Evolutionary conservation across 2,113 vertebrate species (phyloP).

Genomic region (Apaloderma vittatum): DNA sequence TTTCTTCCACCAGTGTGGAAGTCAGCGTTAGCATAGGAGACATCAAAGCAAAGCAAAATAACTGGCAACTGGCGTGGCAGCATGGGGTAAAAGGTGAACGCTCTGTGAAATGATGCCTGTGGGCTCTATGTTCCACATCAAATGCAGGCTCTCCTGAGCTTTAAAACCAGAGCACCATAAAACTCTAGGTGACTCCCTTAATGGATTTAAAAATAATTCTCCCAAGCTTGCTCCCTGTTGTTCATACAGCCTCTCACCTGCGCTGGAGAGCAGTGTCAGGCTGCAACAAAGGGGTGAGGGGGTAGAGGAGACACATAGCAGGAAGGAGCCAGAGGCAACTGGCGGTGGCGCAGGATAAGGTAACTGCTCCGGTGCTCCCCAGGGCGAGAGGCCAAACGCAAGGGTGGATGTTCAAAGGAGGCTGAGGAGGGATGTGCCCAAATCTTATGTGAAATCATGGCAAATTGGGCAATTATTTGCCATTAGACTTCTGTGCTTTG

Average conservation of each 20-base stretch:
- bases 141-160: neutral
- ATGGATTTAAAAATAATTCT: constrained; percentile 22
- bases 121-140: constrained; percentile 24
- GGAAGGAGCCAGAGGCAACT: neutral
- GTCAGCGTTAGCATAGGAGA: neutral
- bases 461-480: neutral
- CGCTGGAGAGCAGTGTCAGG: neutral
- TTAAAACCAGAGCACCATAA: constrained; percentile 25
- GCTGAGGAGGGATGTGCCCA: neutral
- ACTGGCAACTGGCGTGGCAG: neutral
- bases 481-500: neutral
- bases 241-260: neutral
- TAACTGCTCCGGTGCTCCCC: neutral
- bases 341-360: neutral
- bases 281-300: neutral
- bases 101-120: constrained; percentile 12
- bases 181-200: constrained; percentile 36
- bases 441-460: rapidly evolving
- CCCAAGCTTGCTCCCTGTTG: neutral
- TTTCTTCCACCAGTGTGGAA: neutral
- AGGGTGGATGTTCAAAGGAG: neutral
- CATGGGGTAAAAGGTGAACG: neutral
- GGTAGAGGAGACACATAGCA: neutral
- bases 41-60: neutral
- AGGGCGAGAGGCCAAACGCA: neutral